phyloP scores from a whole-genome alignment of 1,140 invertebrate genomes.

The Heliconius hermathena region DNA sequence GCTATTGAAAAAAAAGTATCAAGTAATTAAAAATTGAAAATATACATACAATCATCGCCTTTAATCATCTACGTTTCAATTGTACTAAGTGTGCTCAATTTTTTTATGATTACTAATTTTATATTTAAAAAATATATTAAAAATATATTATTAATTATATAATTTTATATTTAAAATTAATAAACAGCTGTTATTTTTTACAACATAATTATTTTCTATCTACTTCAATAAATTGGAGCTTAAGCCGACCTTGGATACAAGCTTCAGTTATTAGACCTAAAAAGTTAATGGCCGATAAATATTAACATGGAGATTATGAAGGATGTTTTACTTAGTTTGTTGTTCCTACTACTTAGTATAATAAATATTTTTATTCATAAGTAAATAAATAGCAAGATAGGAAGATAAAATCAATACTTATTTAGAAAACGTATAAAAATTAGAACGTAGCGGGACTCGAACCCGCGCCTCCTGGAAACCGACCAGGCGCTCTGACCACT shows the following conservation, averaged over 20 bases:
- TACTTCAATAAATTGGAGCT: background rate
- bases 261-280: constrained; percentile 1
- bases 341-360: background rate
- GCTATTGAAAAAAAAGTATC: too few species aligned
- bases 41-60: background rate
- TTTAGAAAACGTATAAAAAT: too few species aligned
- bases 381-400: background rate
- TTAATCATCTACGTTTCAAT: background rate
- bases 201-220: background rate
- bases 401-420: too few species aligned
- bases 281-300: background rate
- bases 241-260: background rate
- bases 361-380: too few species aligned
- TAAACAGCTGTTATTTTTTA: too few species aligned
- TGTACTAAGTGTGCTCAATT: background rate
- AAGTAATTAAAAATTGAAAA: too few species aligned
- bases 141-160: too few species aligned
- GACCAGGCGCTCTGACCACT: too few species aligned
- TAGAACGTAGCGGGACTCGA: too few species aligned
- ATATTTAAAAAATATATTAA: background rate
- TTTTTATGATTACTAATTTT: background rate
- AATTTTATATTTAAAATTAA: too few species aligned
- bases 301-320: background rate
- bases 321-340: background rate
- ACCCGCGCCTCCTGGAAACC: too few species aligned